Conservation (phyloP, 2,888 invertebrate species). For the Gari tellinella region DNA sequence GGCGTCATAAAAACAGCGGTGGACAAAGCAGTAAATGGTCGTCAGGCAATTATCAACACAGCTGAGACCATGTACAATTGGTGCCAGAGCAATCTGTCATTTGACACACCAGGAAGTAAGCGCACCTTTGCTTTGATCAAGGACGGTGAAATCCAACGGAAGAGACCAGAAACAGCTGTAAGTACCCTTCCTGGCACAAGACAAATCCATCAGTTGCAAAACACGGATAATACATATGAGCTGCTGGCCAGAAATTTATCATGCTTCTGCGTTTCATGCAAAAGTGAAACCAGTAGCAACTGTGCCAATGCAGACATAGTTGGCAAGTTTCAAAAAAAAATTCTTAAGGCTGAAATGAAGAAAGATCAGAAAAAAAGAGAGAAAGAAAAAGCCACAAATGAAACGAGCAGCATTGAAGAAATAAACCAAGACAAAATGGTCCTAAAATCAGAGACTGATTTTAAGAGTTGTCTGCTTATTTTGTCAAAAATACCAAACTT, state of each 20-base stretch:
- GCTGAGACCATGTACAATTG: constrained; percentile 29
- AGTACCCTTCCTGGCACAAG: constrained; percentile 21
- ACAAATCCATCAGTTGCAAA: constrained; percentile 32
- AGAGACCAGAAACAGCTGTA: constrained; percentile 23
- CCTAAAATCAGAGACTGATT: constrained; percentile 21
- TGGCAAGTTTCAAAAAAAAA: not conserved
- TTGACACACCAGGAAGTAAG: constrained; percentile 18
- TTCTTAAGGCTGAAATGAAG: not conserved
- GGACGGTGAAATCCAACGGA: constrained; percentile 27
- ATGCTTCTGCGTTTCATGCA: constrained; percentile 32
- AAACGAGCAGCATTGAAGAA: constrained; percentile 16
- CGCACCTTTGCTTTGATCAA: constrained; percentile 31
- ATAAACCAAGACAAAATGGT: constrained; percentile 23
- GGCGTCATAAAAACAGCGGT: constrained; percentile 14
- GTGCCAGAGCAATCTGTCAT: constrained; percentile 29
- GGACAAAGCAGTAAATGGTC: constrained; percentile 29
- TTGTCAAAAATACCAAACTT: too few species aligned
- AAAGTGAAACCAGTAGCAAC: constrained; percentile 17
- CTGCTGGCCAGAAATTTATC: constrained; percentile 27
- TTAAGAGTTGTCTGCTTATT: too few species aligned
- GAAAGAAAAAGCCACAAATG: constrained; percentile 22
- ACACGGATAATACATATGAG: constrained; percentile 12
- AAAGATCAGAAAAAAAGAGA: constrained; percentile 16
- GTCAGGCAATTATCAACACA: constrained; percentile 24
- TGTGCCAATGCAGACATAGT: not conserved